Evolutionary conservation across 1,140 invertebrate species (phyloP).

Genomic region (Nasonia vitripennis): DNA sequence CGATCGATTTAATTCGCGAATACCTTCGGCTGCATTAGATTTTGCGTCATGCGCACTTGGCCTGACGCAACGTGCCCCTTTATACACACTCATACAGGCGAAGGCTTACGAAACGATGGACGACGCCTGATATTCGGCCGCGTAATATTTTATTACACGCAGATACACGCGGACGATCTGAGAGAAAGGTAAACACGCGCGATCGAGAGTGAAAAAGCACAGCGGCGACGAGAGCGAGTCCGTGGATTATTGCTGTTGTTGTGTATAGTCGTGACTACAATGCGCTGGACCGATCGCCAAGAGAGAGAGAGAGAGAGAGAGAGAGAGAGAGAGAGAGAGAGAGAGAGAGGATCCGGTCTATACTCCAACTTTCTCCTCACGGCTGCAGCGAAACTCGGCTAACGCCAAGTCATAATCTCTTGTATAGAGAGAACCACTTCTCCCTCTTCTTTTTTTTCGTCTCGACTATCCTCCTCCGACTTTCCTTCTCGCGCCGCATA

Average conservation of each 20-base stretch:
- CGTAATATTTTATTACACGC: not conserved
- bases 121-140: no score
- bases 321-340: not conserved
- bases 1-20: conserved; percentile 28
- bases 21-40: not conserved
- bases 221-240: not conserved
- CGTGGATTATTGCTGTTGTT: not conserved
- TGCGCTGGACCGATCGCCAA: not conserved
- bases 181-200: not conserved
- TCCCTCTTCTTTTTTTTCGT: conserved; percentile 13
- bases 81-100: not conserved
- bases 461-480: conserved; percentile 38
- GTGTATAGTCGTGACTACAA: not conserved
- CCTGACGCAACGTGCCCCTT: not conserved
- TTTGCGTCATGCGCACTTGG: not conserved
- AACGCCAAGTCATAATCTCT: conserved; percentile 67
- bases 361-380: conserved; percentile 66
- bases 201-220: conserved; percentile 4
- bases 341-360: not conserved
- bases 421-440: conserved; percentile 60
- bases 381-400: conserved; percentile 65
- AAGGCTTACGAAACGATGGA: no score
- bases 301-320: not conserved
- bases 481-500: conserved; percentile 36
- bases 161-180: not conserved